These are phyloP conservation scores for Zootoca vivipara DNA, from an alignment of 2,113 vertebrate genomes.

Conservation along the genomic window DNA sequence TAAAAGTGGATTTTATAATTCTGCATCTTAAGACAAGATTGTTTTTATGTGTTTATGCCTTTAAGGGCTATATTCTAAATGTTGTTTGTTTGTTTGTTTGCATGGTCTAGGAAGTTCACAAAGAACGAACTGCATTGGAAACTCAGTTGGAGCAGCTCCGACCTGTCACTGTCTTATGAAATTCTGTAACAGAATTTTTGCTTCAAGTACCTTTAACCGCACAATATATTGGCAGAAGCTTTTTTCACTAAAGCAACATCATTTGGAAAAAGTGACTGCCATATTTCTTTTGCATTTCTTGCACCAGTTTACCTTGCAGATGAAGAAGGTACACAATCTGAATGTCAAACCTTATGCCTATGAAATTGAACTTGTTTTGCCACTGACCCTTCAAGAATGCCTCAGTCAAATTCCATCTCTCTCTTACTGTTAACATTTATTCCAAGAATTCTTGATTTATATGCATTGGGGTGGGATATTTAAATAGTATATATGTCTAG, in stretches of 20 bases:
- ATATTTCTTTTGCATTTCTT: constrained; percentile 37
- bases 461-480: neutral
- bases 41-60: accelerated
- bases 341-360: constrained; percentile 47
- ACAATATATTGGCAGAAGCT: constrained; percentile 25
- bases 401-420: constrained; percentile 53
- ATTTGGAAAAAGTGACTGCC: neutral
- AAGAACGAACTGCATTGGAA: constrained; percentile 92
- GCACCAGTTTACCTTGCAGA: constrained; percentile 36
- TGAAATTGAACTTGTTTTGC: constrained; percentile 22
- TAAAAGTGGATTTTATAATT: neutral
- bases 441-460: constrained; percentile 68
- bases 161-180: constrained; percentile 87
- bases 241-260: constrained; percentile 37
- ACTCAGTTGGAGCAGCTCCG: constrained; percentile 91
- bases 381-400: constrained; percentile 30
- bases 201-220: constrained; percentile 38
- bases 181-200: neutral
- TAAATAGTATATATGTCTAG: constrained; percentile 54
- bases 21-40: neutral
- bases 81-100: constrained; percentile 40
- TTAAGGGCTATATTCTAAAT: neutral
- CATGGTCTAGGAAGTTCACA: constrained; percentile 87
- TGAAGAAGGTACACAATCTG: constrained; percentile 62
- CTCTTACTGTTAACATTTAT: constrained; percentile 67